Base-by-base conservation (phyloP, 1,140 invertebrate species). In the Neodiprion pinetum region DNA sequence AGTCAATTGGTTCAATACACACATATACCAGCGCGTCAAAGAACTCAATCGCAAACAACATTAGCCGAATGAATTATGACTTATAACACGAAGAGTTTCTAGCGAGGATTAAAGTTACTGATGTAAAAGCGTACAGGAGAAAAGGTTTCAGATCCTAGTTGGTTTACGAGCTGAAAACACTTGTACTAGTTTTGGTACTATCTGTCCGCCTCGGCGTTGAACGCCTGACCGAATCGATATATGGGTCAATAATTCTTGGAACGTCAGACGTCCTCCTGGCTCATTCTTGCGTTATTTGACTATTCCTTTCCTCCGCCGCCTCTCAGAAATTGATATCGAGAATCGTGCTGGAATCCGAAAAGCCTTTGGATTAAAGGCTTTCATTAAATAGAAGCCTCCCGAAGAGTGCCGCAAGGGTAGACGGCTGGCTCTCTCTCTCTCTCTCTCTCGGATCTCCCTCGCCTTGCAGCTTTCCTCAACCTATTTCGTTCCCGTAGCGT, bases 271-370 rank as follows among this genome's bases (percentile, higher is more conserved):
- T 61, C 53, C 53, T 61, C 53, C 11, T 61, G n/a, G 11, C 53
- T 61, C 53, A 61, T 61, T 61, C 53, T 61, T 61, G 53, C 9
- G 53, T 61, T 61, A 61, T 61, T 61, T 61, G 53, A 61, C 53
- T 61, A 61, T 61, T 61, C 53, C 53, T 73, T 71, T 74, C 73
- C 68, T 75, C 72, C 28, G 66, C 67, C 69, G 71, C 71, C 40
- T 21, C 23, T 69, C 67, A 69, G 40, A 69, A 69, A 69, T 69
- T 69, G 67, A 69, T 69, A 69, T 69, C 40, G 67, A 69, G 67
- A 69, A 69, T 69, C 40, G 67, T 69, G 40, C 40, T 23, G 40
- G 67, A 23, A 69, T 69, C 40, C 67, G 67, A 69, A 69, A 69
- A 69, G 67, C 67, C 67, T 69, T 47, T 69, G 67, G 67, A 69